These are phyloP conservation scores for Bombus cullumanus DNA, from an alignment of 1,140 invertebrate species.

Conservation along the genomic window DNA sequence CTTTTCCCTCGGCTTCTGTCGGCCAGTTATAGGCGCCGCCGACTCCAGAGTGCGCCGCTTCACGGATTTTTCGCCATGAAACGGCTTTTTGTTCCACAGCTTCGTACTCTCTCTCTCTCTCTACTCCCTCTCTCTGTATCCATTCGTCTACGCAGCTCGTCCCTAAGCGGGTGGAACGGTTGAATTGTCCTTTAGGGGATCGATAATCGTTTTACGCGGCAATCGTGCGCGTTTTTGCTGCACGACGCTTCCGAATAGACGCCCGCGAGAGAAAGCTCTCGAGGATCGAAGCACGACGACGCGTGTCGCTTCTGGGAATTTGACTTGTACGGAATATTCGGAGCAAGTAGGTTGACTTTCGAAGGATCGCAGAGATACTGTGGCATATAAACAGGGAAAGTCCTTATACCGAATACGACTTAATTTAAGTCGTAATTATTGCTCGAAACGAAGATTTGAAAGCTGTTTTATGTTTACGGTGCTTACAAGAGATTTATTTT, in stretches of 20 bases:
- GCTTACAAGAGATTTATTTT: no score
- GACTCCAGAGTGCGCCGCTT: constrained; percentile 39
- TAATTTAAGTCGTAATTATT: no score
- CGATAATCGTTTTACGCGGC: constrained; percentile 37
- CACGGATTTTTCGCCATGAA: constrained; percentile 41
- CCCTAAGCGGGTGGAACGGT: constrained; percentile 24
- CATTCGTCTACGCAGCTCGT: neutral
- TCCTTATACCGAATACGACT: no score
- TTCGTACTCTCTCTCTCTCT: neutral
- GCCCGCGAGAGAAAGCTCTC: neutral
- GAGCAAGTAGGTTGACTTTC: neutral
- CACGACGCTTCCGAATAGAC: neutral
- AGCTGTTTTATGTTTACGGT: no score
- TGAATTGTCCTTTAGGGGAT: constrained; percentile 28
- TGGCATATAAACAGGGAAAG: no score
- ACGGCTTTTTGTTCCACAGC: constrained; percentile 22
- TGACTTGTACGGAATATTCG: neutral
- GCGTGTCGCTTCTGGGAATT: neutral
- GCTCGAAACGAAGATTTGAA: no score
- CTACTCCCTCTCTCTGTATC: neutral
- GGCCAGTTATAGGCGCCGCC: constrained; percentile 46
- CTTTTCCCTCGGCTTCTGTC: constrained; percentile 38
- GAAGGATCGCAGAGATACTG: neutral
- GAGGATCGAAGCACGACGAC: neutral
- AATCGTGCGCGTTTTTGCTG: constrained; percentile 2